phyloP scores from a whole-genome alignment of 2,113 vertebrate species.

The Dolichallabes microphthalmus region DNA sequence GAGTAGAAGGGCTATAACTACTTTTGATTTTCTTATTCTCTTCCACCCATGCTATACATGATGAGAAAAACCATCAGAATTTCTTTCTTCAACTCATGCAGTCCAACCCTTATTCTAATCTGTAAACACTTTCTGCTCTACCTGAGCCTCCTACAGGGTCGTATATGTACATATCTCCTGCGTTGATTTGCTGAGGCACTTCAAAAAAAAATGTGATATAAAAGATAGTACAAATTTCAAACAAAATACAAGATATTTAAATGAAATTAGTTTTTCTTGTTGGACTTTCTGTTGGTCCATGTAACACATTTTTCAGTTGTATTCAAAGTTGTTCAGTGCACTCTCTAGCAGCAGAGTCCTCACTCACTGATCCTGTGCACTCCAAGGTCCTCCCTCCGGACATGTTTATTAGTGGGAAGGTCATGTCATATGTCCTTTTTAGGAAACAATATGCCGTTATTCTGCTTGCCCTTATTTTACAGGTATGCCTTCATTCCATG shows the following conservation, averaged over 20 bases:
- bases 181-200: not conserved
- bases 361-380: not conserved
- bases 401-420: not conserved
- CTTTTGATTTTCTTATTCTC: not conserved
- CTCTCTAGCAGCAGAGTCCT: not conserved
- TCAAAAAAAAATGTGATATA: not conserved
- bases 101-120: not conserved
- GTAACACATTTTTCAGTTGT: not conserved
- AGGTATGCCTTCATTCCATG: slow-evolving; percentile 43
- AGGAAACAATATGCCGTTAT: slow-evolving; percentile 66
- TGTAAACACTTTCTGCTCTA: not conserved
- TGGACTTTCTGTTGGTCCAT: not conserved
- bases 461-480: slow-evolving; percentile 56
- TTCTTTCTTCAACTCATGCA: not conserved
- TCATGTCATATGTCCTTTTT: not conserved
- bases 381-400: not conserved
- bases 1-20: not conserved
- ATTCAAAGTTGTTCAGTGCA: not conserved
- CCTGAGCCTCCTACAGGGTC: not conserved
- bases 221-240: not conserved
- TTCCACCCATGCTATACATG: not conserved
- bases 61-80: not conserved
- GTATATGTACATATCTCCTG: not conserved
- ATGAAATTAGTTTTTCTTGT: not conserved
- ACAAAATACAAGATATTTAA: not conserved